A percentile compares a stretch with the other conserved stretches of the same genome.
Evolutionary conservation across 1,140 invertebrate species (phyloP).

Genomic region (Lasioglossum albipes): DNA sequence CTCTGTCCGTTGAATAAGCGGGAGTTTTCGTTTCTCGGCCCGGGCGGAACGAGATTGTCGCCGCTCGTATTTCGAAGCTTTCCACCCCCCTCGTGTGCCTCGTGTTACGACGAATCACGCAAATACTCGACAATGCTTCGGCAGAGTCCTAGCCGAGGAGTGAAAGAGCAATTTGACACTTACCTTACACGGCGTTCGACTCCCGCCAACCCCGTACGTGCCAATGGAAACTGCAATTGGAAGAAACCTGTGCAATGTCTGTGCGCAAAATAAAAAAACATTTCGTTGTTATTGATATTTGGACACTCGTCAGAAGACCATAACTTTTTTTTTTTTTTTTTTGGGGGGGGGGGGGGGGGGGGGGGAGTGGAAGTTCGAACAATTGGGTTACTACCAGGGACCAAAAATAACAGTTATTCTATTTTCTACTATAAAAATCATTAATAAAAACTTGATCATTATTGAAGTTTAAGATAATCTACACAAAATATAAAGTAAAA

Average conservation of each 20-base stretch:
- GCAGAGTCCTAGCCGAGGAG: neutral
- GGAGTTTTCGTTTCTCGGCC: neutral
- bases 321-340: too few relatives aligned
- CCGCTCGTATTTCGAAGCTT: neutral
- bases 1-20: neutral
- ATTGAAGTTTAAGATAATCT: too few relatives aligned
- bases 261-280: too few relatives aligned
- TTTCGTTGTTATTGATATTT: too few relatives aligned
- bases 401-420: too few relatives aligned
- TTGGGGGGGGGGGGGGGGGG: too few relatives aligned
- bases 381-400: too few relatives aligned
- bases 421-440: too few relatives aligned
- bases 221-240: neutral
- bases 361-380: too few relatives aligned
- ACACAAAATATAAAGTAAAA: too few relatives aligned
- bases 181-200: neutral
- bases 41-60: neutral
- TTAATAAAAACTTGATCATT: too few relatives aligned
- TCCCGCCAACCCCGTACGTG: neutral
- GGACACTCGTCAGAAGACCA: too few relatives aligned
- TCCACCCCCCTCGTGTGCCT: neutral
- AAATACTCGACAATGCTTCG: neutral
- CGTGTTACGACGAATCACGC: constrained; percentile 9
- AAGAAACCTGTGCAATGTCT: neutral
- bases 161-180: neutral